A percentile compares a stretch with the other conserved stretches of the same genome.
These are phyloP conservation scores for Miltochrista miniata DNA, from an alignment of 2,888 invertebrate genomes.

Conservation along the genomic window DNA sequence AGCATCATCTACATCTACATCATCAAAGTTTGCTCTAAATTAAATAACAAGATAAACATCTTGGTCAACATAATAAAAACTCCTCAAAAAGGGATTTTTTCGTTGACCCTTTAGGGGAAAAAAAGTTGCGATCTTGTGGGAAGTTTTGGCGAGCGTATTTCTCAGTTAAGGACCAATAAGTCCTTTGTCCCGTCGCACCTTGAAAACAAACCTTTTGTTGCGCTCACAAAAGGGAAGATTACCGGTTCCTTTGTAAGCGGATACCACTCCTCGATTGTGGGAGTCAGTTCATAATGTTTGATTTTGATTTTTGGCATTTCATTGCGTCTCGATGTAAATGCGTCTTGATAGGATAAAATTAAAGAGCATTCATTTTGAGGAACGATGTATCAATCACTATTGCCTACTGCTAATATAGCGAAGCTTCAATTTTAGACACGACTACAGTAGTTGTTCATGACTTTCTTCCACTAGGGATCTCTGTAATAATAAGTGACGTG, in stretches of 20 bases:
- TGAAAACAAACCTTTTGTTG: conserved; percentile 57
- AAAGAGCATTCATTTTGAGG: too few relatives aligned
- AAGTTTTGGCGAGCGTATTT: conserved; percentile 39
- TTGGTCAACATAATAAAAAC: conserved; percentile 24
- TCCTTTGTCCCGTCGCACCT: conserved; percentile 64
- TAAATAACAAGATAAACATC: conserved; percentile 28
- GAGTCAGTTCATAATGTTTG: conserved; percentile 47
- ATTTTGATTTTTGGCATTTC: conserved; percentile 11
- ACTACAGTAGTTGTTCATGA: too few relatives aligned
- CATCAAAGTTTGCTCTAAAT: conserved; percentile 22
- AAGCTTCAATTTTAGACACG: too few relatives aligned
- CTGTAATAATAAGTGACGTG: too few relatives aligned
- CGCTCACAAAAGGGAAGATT: conserved; percentile 53
- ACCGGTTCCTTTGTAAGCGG: conserved; percentile 62
- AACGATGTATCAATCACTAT: too few relatives aligned
- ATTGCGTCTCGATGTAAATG: too few relatives aligned
- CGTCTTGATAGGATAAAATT: too few relatives aligned
- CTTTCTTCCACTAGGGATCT: too few relatives aligned
- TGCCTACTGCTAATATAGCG: too few relatives aligned
- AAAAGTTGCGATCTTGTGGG: conserved; percentile 36
- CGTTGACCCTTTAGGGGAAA: conserved; percentile 37
- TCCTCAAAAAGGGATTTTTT: conserved; percentile 26
- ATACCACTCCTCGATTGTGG: conserved; percentile 53
- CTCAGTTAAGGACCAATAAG: conserved; percentile 41
- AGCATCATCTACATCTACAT: conserved; percentile 8